These are phyloP conservation scores for Peucedramus taeniatus DNA, from an alignment of 2,113 vertebrate genomes.

Conservation along the genomic window DNA sequence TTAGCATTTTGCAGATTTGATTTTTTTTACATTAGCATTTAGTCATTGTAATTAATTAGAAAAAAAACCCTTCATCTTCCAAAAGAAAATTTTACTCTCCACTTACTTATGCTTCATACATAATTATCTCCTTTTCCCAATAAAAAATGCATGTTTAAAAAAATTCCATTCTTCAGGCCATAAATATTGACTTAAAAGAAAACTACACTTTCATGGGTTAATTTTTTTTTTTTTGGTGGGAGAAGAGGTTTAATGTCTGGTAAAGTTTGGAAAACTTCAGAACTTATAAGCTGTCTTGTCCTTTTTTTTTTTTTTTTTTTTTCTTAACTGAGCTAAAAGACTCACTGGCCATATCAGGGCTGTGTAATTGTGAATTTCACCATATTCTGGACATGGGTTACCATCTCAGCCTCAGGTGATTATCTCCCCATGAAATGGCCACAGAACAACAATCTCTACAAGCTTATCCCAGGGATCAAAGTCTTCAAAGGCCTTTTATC, in stretches of 20 bases:
- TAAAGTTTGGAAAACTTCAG: not conserved
- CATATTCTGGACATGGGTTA: not conserved
- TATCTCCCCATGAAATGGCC: not conserved
- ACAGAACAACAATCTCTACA: not conserved
- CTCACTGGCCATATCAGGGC: not conserved
- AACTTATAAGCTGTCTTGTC: not conserved
- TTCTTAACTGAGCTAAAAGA: not conserved
- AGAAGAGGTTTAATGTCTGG: fast-evolving
- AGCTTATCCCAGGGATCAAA: not conserved
- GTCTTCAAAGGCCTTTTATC: not conserved
- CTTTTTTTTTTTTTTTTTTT: not conserved
- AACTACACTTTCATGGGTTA: not conserved
- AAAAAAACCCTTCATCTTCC: not conserved
- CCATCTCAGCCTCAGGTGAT: not conserved
- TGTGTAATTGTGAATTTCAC: not conserved
- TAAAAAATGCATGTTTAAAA: not conserved
- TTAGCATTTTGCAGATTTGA: not conserved
- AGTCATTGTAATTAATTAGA: not conserved
- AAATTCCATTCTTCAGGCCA: not conserved
- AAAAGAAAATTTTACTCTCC: not conserved
- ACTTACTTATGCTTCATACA: not conserved
- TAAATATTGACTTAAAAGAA: not conserved
- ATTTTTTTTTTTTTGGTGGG: not conserved
- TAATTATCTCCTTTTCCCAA: not conserved
- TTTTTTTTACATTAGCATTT: not conserved